These are phyloP conservation scores for Otis tarda DNA, from an alignment of 2,113 vertebrate genomes.

Conservation along the genomic window DNA sequence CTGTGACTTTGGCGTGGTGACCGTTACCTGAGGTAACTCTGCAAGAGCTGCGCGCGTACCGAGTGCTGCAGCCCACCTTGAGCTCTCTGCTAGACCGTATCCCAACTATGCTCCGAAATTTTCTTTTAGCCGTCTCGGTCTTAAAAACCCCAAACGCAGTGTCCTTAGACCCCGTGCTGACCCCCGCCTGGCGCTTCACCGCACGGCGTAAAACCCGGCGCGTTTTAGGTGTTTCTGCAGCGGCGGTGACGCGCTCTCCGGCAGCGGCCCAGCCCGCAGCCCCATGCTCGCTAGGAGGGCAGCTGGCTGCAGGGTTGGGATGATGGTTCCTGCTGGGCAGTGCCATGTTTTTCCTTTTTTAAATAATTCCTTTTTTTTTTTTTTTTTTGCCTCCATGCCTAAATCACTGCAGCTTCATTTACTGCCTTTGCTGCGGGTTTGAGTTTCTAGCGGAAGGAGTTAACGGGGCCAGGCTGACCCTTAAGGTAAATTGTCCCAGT, in stretches of 20 bases:
- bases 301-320: background rate
- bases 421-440: background rate
- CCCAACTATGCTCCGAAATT: background rate
- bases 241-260: background rate
- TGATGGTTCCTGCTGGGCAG: background rate
- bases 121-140: background rate
- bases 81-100: rapidly evolving
- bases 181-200: rapidly evolving
- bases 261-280: background rate
- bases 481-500: background rate
- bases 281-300: background rate
- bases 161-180: background rate
- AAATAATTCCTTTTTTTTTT: rapidly evolving
- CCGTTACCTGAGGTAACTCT: rapidly evolving
- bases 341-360: background rate
- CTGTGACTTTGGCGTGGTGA: rapidly evolving
- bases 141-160: rapidly evolving
- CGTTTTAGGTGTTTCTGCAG: background rate
- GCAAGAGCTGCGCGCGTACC: rapidly evolving
- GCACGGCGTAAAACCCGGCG: rapidly evolving
- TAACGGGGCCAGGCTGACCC: background rate
- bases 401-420: background rate
- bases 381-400: rapidly evolving
- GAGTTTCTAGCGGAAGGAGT: background rate
- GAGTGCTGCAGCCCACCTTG: background rate